These are phyloP conservation scores for Spodoptera frugiperda DNA, from an alignment of 1,140 invertebrate species.

Conservation along the genomic window DNA sequence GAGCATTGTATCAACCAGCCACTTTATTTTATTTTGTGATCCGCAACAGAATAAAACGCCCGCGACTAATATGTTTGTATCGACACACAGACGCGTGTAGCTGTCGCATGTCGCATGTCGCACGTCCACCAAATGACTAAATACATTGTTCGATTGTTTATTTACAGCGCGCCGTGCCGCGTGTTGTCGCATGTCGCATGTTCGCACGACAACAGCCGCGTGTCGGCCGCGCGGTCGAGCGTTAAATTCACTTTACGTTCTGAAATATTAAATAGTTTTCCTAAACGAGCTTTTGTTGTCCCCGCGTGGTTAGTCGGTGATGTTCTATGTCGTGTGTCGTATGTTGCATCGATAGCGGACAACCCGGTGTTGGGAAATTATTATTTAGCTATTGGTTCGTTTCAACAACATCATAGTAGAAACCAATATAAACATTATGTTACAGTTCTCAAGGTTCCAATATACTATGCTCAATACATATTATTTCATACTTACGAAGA, in stretches of 20 bases:
- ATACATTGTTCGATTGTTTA: slow-evolving; percentile 39
- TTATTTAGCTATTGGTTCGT: background rate
- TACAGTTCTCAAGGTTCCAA: too few species aligned
- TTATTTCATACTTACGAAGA: slow-evolving; percentile 1
- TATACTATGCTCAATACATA: too few species aligned
- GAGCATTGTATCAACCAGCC: background rate
- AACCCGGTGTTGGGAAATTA: background rate
- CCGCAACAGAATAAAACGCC: slow-evolving; percentile 19
- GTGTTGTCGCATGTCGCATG: slow-evolving; percentile 13
- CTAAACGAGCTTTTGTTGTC: slow-evolving; percentile 33
- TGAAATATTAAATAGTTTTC: slow-evolving; percentile 14
- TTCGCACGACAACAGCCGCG: slow-evolving; percentile 12
- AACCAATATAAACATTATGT: too few species aligned
- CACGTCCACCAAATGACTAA: slow-evolving; percentile 7
- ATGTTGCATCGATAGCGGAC: background rate
- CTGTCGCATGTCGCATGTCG: slow-evolving; percentile 1
- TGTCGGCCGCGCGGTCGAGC: slow-evolving; percentile 64
- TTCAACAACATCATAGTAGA: too few species aligned
- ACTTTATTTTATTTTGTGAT: slow-evolving; percentile 23
- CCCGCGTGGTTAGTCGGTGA: slow-evolving; percentile 19
- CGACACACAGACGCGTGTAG: slow-evolving; percentile 13
- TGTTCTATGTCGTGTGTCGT: slow-evolving; percentile 8
- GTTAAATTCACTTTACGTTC: slow-evolving; percentile 20
- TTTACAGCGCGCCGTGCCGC: slow-evolving; percentile 7
- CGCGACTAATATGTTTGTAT: slow-evolving; percentile 31